phyloP scores from a whole-genome alignment of 2,888 invertebrate species.

The Rhaphigaster nebulosa region DNA sequence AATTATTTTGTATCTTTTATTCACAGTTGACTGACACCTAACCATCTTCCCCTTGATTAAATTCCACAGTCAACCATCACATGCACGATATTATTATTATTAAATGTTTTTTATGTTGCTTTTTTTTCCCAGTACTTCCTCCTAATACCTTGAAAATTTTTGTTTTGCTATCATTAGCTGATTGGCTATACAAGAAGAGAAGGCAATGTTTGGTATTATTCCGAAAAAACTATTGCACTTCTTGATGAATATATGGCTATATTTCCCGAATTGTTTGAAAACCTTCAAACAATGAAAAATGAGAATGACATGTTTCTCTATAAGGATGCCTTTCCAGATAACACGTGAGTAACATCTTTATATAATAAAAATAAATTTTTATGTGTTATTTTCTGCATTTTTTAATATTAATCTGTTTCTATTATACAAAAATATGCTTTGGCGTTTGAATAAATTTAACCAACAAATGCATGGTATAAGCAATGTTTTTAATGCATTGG shows the following conservation, averaged over 20 bases:
- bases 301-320: slow-evolving; percentile 67
- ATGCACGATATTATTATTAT: slow-evolving; percentile 45
- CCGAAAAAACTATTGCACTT: slow-evolving; percentile 79
- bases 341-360: slow-evolving; percentile 70
- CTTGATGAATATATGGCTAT: slow-evolving; percentile 78
- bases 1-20: neutral
- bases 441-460: neutral
- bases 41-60: neutral
- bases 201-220: slow-evolving; percentile 84
- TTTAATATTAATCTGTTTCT: neutral
- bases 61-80: neutral
- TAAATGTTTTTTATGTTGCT: slow-evolving; percentile 42
- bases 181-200: slow-evolving; percentile 86
- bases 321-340: slow-evolving; percentile 77
- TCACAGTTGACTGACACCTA: neutral
- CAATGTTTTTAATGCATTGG: neutral
- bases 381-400: no score
- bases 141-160: slow-evolving; percentile 55
- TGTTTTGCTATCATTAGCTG: slow-evolving; percentile 70
- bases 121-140: slow-evolving; percentile 10
- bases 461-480: neutral
- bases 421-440: neutral
- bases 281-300: slow-evolving; percentile 70
- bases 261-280: slow-evolving; percentile 82
- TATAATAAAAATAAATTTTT: neutral